Conservation (phyloP, 2,888 invertebrate species). For the Rhagium mordax region DNA sequence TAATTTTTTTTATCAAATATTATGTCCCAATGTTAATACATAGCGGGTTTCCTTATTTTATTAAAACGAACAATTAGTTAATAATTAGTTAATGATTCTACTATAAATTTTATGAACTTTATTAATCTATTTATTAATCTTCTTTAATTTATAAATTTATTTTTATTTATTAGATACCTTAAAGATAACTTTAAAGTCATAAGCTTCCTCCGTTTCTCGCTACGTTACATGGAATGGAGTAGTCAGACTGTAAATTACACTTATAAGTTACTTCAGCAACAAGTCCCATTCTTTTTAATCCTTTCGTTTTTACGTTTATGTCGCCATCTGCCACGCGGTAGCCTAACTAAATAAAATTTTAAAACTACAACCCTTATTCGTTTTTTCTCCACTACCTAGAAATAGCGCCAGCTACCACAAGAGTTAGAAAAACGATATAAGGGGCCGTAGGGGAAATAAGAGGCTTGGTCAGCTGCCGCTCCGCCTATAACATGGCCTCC, state of each 20-base stretch:
- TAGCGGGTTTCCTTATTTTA: too few species aligned
- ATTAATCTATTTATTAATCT: too few species aligned
- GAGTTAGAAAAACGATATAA: conserved; percentile 48
- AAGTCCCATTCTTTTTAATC: conserved; percentile 14
- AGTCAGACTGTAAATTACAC: background rate
- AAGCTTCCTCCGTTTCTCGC: too few species aligned
- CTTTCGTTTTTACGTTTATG: conserved; percentile 30
- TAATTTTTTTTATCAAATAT: too few species aligned
- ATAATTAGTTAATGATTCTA: too few species aligned
- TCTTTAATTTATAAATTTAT: too few species aligned
- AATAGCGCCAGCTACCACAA: conserved; percentile 65
- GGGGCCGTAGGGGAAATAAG: conserved; percentile 53
- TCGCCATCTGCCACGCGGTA: conserved; percentile 56
- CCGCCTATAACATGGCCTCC: conserved; percentile 71
- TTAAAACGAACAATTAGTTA: too few species aligned
- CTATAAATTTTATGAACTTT: too few species aligned
- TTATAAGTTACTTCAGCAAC: conserved; percentile 12
- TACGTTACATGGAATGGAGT: too few species aligned
- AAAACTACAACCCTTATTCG: conserved; percentile 59
- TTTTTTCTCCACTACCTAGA: conserved; percentile 62
- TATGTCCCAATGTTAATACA: too few species aligned
- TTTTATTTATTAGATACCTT: too few species aligned
- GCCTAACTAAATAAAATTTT: conserved; percentile 61
- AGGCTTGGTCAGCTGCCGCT: conserved; percentile 61
- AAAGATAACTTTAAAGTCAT: too few species aligned